Conservation (phyloP, 2,113 vertebrate species). For the Rhombomys opimus region DNA sequence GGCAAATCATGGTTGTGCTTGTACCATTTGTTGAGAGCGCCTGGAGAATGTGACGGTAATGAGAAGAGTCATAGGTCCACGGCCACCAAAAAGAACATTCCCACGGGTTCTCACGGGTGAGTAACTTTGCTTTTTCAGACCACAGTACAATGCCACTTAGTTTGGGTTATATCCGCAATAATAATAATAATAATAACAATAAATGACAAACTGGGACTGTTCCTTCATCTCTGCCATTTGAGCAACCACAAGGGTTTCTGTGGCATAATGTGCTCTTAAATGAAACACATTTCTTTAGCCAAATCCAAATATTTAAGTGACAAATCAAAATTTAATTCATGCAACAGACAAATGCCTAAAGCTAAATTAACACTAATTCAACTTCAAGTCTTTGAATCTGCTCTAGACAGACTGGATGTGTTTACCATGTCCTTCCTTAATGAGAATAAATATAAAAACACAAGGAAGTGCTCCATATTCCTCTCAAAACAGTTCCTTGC, state of each 20-base stretch:
- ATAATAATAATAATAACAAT: not conserved
- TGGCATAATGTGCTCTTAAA: not conserved
- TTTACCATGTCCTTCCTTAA: constrained; percentile 41
- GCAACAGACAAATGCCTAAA: not conserved
- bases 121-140: not conserved
- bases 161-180: not conserved
- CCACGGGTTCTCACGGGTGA: not conserved
- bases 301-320: constrained; percentile 53
- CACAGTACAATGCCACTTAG: not conserved
- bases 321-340: constrained; percentile 60
- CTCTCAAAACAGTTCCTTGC: not conserved
- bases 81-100: not conserved
- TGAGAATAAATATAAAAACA: constrained; percentile 48
- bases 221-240: not conserved
- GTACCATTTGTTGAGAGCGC: constrained; percentile 83
- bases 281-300: not conserved
- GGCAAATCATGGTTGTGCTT: constrained; percentile 75
- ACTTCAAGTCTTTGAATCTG: constrained; percentile 7
- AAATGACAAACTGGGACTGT: not conserved
- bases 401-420: not conserved
- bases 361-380: constrained; percentile 51
- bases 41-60: constrained; percentile 42
- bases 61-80: not conserved
- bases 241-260: not conserved
- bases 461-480: not conserved